These are phyloP conservation scores for Platanista minor DNA, from an alignment of 2,113 vertebrate species.

Conservation along the genomic window DNA sequence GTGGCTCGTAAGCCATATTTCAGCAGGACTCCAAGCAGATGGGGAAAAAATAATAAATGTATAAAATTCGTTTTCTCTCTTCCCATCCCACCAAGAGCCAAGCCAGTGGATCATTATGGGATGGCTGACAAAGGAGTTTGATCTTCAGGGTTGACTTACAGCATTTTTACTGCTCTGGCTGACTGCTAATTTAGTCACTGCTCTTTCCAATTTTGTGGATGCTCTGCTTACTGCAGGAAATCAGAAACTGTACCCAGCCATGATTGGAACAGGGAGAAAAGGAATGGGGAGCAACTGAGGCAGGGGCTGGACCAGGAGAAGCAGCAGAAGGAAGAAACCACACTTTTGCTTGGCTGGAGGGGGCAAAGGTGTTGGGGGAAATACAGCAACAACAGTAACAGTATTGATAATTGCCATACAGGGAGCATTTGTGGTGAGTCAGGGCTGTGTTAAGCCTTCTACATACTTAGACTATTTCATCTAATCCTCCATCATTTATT, in stretches of 20 bases:
- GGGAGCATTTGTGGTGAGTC: accelerated
- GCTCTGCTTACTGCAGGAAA: not conserved
- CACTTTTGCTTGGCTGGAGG: not conserved
- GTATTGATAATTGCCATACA: accelerated
- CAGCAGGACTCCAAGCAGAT: not conserved
- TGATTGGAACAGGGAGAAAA: not conserved
- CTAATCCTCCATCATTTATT: not conserved
- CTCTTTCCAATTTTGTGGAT: not conserved
- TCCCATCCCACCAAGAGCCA: not conserved
- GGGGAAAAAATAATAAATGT: not conserved
- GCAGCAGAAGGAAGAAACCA: not conserved
- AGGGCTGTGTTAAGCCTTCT: not conserved
- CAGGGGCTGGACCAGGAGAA: not conserved
- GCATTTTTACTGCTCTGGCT: not conserved
- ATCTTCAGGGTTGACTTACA: not conserved
- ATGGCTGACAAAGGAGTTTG: not conserved
- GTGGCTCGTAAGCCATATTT: not conserved
- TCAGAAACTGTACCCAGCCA: not conserved
- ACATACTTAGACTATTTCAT: not conserved
- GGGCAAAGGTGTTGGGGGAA: not conserved
- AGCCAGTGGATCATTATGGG: not conserved
- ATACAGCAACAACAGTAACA: not conserved
- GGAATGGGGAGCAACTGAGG: accelerated
- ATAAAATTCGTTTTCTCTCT: not conserved
- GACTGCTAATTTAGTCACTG: not conserved